Base-by-base conservation (phyloP, 2,113 vertebrate species). In the Sinocyclocheilus anshuiensis region DNA sequence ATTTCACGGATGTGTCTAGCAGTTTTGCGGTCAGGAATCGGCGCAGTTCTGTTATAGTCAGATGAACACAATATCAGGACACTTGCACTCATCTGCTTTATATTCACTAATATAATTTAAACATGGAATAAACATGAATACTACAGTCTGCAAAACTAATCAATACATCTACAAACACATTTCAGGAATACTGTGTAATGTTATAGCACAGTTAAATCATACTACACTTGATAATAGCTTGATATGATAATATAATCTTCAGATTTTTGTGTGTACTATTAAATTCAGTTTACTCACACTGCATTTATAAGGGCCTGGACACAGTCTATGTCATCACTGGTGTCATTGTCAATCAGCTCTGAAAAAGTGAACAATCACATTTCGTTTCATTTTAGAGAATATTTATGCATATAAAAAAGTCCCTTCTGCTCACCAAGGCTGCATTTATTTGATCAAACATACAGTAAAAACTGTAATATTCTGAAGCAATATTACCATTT, bases 271-370 rank as follows among this genome's bases (percentile, higher is more conserved):
- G 1, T 71, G 29, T 71, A 4, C 29, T 42, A 15, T 36, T 26
- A 5, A 71, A 45, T 45, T 5, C 42, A 45, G 10, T 45, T 48
- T 48, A 89, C 92, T 90, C 36, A 91, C 92, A 15, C 0, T 79
- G 39, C 86, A 63, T n/a, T 9, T 3, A 22, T 0, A 12, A 87
- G 61, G 48, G 12, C 50, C 57, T 87, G 45, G 0, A 87, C 36
- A 79, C 90, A 91, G 0, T 4, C 10, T 1, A 91, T 26, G 84
- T 93, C 92, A 42, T 92, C 90, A 6, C 6, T 22, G 24, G 91
- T 91, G 85, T 93, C 6, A 18, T 48, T 80, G 57, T 92, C 89
- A 1, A 75, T 74, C n/a, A 94, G 87, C 22, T 81, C 90, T 93
- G 33, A 22, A 59, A 77, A 59, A 26, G 1, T 18, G 33, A 10